Evolutionary conservation across 2,113 vertebrate genomes (phyloP).

Genomic region (Tachysurus vachellii): DNA sequence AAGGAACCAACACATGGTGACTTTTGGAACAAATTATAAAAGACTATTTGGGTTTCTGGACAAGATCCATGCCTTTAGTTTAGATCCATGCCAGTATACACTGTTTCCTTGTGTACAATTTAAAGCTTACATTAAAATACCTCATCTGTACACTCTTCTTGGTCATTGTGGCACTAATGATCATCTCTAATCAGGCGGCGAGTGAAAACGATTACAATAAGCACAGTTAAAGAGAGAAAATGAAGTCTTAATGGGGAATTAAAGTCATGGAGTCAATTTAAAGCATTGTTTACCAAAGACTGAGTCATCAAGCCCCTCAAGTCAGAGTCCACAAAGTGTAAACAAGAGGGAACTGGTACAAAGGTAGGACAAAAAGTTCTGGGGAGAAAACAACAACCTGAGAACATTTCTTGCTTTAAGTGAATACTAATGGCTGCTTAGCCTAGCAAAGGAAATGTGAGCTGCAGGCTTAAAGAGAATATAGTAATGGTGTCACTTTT

Average conservation of each 20-base stretch:
- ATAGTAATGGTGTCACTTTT: not conserved
- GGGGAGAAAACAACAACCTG: not conserved
- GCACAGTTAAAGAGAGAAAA: not conserved
- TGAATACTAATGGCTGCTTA: conserved; percentile 29
- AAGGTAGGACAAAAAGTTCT: not conserved
- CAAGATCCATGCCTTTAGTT: not conserved
- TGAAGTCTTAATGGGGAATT: not conserved
- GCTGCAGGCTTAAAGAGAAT: not conserved
- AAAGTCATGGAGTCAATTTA: conserved; percentile 1
- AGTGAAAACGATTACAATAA: not conserved
- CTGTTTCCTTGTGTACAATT: not conserved
- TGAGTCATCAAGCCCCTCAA: conserved; percentile 2
- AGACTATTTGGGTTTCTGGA: not conserved
- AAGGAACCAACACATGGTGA: not conserved
- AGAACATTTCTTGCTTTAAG: conserved; percentile 1
- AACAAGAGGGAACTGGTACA: conserved; percentile 18
- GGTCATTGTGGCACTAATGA: not conserved
- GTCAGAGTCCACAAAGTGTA: conserved; percentile 31
- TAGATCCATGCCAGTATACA: too few relatives aligned
- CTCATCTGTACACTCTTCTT: not conserved
- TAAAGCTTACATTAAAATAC: not conserved
- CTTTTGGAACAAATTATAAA: not conserved
- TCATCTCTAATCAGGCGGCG: not conserved
- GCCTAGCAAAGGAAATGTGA: not conserved
- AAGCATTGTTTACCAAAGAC: conserved; percentile 11